phyloP scores from a whole-genome alignment of 1,140 invertebrate genomes.

The Wasmannia auropunctata region DNA sequence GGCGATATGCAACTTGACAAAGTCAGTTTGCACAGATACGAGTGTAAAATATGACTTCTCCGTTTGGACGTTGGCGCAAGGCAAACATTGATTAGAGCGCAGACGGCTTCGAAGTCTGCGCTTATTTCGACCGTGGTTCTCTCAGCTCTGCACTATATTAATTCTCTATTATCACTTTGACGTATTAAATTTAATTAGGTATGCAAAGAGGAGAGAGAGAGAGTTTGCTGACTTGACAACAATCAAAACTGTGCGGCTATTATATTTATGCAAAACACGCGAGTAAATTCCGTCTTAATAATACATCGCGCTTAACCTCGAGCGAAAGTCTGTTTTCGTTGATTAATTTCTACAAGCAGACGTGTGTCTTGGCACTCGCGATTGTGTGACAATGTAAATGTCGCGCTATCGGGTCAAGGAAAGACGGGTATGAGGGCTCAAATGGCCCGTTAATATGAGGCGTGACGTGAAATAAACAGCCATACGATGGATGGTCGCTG shows the following conservation, averaged over 20 bases:
- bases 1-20: conserved; percentile 48
- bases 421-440: not conserved
- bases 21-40: conserved; percentile 45
- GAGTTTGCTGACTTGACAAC: not conserved
- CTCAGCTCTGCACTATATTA: not conserved
- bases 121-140: conserved; percentile 1
- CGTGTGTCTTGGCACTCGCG: not conserved
- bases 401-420: not conserved
- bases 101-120: not conserved
- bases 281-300: not conserved
- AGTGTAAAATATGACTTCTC: conserved; percentile 41
- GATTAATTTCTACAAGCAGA: conserved; percentile 18
- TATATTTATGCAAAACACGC: not conserved
- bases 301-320: not conserved
- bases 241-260: not conserved
- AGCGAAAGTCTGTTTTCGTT: not conserved
- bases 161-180: conserved; percentile 1
- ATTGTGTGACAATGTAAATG: conserved; percentile 26
- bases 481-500: not conserved
- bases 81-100: conserved; percentile 25
- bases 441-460: conserved; percentile 61
- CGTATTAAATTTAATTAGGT: conserved; percentile 40
- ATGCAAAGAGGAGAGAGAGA: too few relatives aligned
- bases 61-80: conserved; percentile 10
- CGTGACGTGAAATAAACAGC: conserved; percentile 45